These are phyloP conservation scores for Parambassis ranga DNA, from an alignment of 2,797 vertebrate genomes.

Conservation along the genomic window DNA sequence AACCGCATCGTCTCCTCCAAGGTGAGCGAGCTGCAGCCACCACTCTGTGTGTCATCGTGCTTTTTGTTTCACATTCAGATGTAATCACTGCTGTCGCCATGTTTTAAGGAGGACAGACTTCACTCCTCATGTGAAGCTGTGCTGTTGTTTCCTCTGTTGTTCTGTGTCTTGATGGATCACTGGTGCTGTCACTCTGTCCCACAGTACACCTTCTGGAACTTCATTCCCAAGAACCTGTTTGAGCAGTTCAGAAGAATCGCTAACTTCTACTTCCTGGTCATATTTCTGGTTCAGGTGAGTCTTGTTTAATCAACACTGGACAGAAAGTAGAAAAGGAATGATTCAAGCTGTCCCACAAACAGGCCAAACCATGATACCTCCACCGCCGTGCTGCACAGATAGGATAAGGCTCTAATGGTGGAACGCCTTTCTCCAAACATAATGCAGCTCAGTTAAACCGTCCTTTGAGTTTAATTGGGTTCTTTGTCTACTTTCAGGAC, in stretches of 20 bases:
- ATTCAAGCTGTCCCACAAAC: no score
- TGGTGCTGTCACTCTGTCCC: conserved; percentile 16
- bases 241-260: conserved; percentile 99
- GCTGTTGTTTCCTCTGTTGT: conserved; percentile 7
- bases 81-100: conserved; percentile 30
- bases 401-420: no score
- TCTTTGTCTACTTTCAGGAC: no score
- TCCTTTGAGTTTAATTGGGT: no score
- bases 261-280: conserved; percentile 98
- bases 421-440: no score
- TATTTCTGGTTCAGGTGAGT: conserved; percentile 98
- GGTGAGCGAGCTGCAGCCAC: conserved; percentile 73
- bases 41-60: conserved; percentile 14
- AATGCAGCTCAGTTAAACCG: no score
- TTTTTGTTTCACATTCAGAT: conserved; percentile 24
- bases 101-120: conserved; percentile 36
- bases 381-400: no score
- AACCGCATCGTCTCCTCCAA: conserved; percentile 98
- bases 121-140: conserved; percentile 6
- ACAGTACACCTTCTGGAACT: conserved; percentile 99
- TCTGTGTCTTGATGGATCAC: conserved; percentile 3
- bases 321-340: no score
- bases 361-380: no score
- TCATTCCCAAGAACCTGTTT: conserved; percentile 97
- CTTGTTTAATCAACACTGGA: not conserved